Evolutionary conservation across 1,140 invertebrate species (phyloP), one percentile per base, ranked within the genome.

Genomic region (Neuroterus valhalla): DNA sequence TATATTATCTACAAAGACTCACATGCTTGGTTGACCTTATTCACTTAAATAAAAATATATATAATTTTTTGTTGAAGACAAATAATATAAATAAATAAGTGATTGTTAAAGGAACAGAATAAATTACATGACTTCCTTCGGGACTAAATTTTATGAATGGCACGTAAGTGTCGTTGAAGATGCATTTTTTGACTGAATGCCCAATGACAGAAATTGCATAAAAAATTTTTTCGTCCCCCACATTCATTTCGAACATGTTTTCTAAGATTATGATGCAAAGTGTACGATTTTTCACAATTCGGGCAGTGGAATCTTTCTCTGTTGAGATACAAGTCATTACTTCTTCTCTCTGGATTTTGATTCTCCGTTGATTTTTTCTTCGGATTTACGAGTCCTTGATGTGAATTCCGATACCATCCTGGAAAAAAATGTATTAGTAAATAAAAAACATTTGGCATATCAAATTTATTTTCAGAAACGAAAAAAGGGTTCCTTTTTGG

Each of bases 211-310:
- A 62, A 26, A 8, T n/a, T 23, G 5, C 55, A 62, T 15, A 62
- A 14, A 62, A 62, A 62, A 15, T 62, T 62, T 62, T 62, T 62
- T 31, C 55, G 55, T 5, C 55, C 55, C 31, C 55, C 55, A 31
- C 55, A 62, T 31, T 62, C 55, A 15, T 31, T 15, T 62, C 55
- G 14, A 15, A 62, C 3, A 26, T 62, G 55, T 31, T 62, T 62
- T 31, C 15, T 23, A 26, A 62, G 23, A 62, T 62, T 62, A 12
- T 62, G 55, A 5, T 62, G 55, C 8, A 62, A 62, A 6, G 55
- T 62, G n/a, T 62, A 62, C 0, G 55, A 62, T n/a, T 62, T 62
- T 15, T 62, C 55, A 62, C 55, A 62, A 62, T 62, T 62, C 15
- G 55, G 23, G 8, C 55, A 62, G 2, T 31, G 23, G 31, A 62